Evolutionary conservation across 2,888 invertebrate genomes (phyloP).

Genomic region (Drosophila borealis): DNA sequence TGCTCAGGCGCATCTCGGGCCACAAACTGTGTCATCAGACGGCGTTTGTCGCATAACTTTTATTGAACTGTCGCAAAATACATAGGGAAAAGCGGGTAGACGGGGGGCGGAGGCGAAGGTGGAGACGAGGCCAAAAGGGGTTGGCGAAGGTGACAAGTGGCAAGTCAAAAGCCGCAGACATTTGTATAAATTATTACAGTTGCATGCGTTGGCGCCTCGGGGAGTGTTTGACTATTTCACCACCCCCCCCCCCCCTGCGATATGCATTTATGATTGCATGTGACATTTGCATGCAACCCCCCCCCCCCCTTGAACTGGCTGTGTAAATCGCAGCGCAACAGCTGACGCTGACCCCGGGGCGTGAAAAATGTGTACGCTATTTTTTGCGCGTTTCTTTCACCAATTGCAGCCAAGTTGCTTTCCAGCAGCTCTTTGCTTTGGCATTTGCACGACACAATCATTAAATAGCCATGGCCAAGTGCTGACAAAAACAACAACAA

Average conservation of each 20-base stretch:
- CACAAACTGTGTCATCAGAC: conserved; percentile 74
- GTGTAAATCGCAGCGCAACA: conserved; percentile 46
- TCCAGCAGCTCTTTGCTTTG: conserved; percentile 39
- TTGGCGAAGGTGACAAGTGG: conserved; percentile 65
- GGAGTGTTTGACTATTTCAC: conserved; percentile 47
- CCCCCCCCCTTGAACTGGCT: conserved; percentile 23
- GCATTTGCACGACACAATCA: conserved; percentile 80
- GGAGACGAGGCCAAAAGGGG: neutral
- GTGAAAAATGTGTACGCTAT: conserved; percentile 39
- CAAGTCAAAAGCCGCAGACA: conserved; percentile 78
- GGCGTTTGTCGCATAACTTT: conserved; percentile 70
- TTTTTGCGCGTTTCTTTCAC: conserved; percentile 43
- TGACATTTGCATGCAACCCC: conserved; percentile 67
- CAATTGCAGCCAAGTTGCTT: conserved; percentile 27
- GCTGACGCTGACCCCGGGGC: conserved; percentile 43
- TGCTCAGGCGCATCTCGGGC: neutral
- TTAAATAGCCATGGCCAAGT: conserved; percentile 78
- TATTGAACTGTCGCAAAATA: conserved; percentile 72
- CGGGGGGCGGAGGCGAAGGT: neutral
- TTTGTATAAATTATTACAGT: conserved; percentile 76
- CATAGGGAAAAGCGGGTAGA: conserved; percentile 5
- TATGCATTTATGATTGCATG: conserved; percentile 78
- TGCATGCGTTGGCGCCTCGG: conserved; percentile 50
- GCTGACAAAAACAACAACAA: conserved; percentile 61
- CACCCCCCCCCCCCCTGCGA: conserved; percentile 23